phyloP scores from a whole-genome alignment of 2,797 vertebrate genomes.

The Onychomys torridus region DNA sequence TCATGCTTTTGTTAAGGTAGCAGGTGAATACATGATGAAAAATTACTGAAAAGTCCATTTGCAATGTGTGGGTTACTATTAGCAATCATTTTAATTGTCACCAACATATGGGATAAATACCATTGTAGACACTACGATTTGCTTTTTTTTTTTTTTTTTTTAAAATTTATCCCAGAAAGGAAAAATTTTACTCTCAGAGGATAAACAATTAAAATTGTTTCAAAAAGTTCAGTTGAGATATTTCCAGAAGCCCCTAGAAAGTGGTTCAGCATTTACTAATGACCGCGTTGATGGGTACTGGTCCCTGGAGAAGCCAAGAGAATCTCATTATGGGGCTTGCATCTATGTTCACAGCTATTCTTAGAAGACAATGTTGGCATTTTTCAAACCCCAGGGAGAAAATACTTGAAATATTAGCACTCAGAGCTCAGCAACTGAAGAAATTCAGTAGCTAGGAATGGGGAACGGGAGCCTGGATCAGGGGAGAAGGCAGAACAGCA shows the following conservation, averaged over 20 bases:
- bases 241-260: slow-evolving; percentile 54
- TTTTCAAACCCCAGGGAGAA: slow-evolving; percentile 33
- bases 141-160: neutral
- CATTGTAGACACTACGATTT: neutral
- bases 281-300: neutral
- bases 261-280: neutral
- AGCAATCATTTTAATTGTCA: slow-evolving; percentile 10
- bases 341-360: slow-evolving; percentile 42
- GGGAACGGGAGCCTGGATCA: neutral
- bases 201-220: neutral
- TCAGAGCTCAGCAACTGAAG: slow-evolving; percentile 43
- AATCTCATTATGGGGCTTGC: neutral
- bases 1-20: slow-evolving; percentile 1
- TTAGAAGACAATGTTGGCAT: slow-evolving; percentile 57
- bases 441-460: neutral
- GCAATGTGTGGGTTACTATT: neutral
- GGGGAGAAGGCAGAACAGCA: slow-evolving; percentile 16
- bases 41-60: neutral
- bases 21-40: neutral
- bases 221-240: slow-evolving; percentile 11
- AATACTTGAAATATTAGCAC: neutral
- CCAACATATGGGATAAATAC: neutral
- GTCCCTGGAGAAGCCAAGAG: slow-evolving; percentile 18
- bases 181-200: slow-evolving; percentile 27
- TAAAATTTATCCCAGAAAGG: neutral